These are phyloP conservation scores for Leptosomus discolor DNA, from an alignment of 2,113 vertebrate species.

Conservation along the genomic window DNA sequence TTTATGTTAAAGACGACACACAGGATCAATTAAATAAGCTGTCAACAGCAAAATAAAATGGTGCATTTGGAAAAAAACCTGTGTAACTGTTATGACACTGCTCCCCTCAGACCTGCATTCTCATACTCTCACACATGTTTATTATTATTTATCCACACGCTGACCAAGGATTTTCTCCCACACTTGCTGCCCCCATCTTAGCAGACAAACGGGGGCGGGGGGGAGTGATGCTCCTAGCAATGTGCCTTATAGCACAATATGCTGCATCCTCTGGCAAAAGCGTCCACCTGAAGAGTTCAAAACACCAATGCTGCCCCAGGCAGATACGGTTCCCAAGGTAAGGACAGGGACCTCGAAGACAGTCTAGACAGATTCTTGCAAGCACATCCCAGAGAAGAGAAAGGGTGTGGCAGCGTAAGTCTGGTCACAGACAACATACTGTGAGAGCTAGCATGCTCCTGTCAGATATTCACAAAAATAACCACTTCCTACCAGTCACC, in stretches of 20 bases:
- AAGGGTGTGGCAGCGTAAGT: background rate
- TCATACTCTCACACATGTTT: background rate
- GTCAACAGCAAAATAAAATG: background rate
- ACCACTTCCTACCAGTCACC: background rate
- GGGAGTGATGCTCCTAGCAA: background rate
- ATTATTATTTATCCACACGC: background rate
- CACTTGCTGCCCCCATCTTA: background rate
- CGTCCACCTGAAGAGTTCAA: background rate
- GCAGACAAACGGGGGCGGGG: background rate
- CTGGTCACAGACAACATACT: background rate
- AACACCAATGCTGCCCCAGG: background rate
- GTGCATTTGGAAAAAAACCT: background rate
- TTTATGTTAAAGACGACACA: background rate
- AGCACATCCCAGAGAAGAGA: background rate
- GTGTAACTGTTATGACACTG: background rate
- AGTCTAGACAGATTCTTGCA: background rate
- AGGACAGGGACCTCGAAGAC: background rate
- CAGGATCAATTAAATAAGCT: background rate
- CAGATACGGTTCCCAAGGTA: background rate
- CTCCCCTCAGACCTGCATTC: background rate
- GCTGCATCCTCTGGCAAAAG: background rate
- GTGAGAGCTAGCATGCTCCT: background rate
- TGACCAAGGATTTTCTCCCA: background rate
- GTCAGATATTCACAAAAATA: background rate
- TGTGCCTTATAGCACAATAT: background rate